Evolutionary conservation across 2,797 vertebrate species (phyloP).

Genomic region (Chaetodon trifasciatus): DNA sequence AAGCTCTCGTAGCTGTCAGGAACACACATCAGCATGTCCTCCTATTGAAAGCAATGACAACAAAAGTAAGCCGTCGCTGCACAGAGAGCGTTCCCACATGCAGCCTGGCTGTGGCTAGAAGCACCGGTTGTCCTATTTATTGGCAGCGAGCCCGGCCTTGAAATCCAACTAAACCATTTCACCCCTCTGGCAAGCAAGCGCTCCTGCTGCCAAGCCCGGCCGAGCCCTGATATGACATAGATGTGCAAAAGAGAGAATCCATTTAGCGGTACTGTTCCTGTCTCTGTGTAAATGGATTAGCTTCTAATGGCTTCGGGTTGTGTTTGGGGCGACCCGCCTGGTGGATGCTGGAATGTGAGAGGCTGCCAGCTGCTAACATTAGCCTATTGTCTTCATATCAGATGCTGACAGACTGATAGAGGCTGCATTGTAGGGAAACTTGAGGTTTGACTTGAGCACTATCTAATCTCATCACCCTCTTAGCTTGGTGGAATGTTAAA

Average conservation of each 20-base stretch:
- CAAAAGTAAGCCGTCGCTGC: slow-evolving; percentile 21
- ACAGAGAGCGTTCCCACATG: slow-evolving; percentile 20
- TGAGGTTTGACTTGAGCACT: slow-evolving; percentile 25
- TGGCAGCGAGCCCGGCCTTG: slow-evolving; percentile 13
- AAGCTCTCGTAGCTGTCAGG: slow-evolving; percentile 29
- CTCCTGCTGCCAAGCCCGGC: slow-evolving; percentile 13
- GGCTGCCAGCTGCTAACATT: slow-evolving; percentile 52
- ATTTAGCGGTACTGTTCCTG: slow-evolving; percentile 60
- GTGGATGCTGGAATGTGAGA: slow-evolving; percentile 62
- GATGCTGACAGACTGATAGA: slow-evolving; percentile 39
- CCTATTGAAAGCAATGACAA: slow-evolving; percentile 20
- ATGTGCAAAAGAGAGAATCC: slow-evolving; percentile 60
- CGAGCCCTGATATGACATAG: slow-evolving; percentile 48
- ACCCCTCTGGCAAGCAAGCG: slow-evolving; percentile 30
- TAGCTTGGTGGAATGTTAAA: slow-evolving; percentile 37
- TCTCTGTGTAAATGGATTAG: slow-evolving; percentile 70
- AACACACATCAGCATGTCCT: slow-evolving; percentile 22
- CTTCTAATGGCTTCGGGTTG: slow-evolving; percentile 40
- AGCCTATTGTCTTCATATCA: slow-evolving; percentile 68
- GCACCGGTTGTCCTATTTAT: slow-evolving; percentile 65
- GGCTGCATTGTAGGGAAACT: slow-evolving; percentile 36
- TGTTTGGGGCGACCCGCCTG: slow-evolving; percentile 7
- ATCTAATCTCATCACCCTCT: slow-evolving; percentile 52
- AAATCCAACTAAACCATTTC: slow-evolving; percentile 50
- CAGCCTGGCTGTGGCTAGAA: slow-evolving; percentile 42